Base-by-base conservation (phyloP, 2,113 vertebrate genomes). In the Bostrychus sinensis region DNA sequence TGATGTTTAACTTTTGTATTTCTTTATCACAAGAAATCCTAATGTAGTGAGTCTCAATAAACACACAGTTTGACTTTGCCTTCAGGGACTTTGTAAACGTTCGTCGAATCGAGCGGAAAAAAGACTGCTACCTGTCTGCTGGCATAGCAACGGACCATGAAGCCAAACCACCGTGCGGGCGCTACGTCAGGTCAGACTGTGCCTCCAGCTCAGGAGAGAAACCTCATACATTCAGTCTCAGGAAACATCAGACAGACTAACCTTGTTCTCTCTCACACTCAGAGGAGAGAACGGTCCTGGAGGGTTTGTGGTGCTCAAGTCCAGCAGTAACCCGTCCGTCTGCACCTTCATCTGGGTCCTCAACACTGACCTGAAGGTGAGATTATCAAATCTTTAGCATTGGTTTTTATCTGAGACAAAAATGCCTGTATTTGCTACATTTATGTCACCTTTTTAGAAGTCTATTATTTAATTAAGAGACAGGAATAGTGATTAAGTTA, bases 331-430 rank as follows among this genome's bases (percentile, higher is more conserved):
- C 80, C 93, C 94, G 9, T 91, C 92, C 3, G 82, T 96, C 61
- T 98, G 96, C 89, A 98, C 95, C 23, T 98, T 99, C 81, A 84
- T 98, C 85, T 99, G 97, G 97, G 91, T 99, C 46, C 95, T 99
- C 62, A 98, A 98, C 86, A 96, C 97, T 1, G 96, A 99, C 77
- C 89, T 99, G 26, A 99, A 98, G 95, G 97, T 97, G 83, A 86
- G 75, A 38, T 42, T 22, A 60, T 19, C 4, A 26, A n/a, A 0
- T 0, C 16, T n/a, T 43, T 34, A 34, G 2, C 34, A n/a, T n/a
- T n/a, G n/a, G n/a, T n/a, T n/a, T n/a, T n/a, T n/a, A n/a, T n/a
- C n/a, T n/a, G n/a, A n/a, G n/a, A n/a, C n/a, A n/a, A 9, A 8
- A 43, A 37, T 11, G 10, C 5, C 8, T 11, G 10, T 14, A n/a